phyloP scores from a whole-genome alignment of 2,797 vertebrate genomes.

The Denticeps clupeoides region DNA sequence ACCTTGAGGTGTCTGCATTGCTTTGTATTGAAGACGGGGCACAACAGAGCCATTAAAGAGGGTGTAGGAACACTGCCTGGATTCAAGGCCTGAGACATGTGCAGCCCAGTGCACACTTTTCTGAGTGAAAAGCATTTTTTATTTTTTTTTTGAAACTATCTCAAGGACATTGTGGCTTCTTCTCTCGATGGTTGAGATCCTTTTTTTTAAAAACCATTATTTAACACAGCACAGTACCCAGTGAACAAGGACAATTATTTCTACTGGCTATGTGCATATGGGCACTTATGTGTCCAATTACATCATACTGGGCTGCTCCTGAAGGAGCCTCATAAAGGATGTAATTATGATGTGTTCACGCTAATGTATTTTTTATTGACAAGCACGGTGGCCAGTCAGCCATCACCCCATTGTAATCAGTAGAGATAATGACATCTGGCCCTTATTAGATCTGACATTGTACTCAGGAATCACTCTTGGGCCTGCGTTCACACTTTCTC shows the following conservation, averaged over 20 bases:
- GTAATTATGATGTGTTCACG: slow-evolving; percentile 60
- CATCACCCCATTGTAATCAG: slow-evolving; percentile 35
- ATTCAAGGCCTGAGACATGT: too few species aligned
- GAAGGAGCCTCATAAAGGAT: slow-evolving; percentile 55
- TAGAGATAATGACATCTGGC: slow-evolving; percentile 45
- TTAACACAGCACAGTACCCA: slow-evolving; percentile 2
- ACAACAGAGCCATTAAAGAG: too few species aligned
- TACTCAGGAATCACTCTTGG: slow-evolving; percentile 29
- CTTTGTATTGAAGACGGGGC: too few species aligned
- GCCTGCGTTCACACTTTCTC: neutral
- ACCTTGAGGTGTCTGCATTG: too few species aligned
- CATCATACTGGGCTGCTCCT: slow-evolving; percentile 40
- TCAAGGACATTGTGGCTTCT: neutral
- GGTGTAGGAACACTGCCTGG: too few species aligned
- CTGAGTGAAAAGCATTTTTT: neutral
- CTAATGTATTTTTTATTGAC: slow-evolving; percentile 61
- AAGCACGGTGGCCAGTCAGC: slow-evolving; percentile 38
- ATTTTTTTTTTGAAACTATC: neutral
- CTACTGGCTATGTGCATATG: slow-evolving; percentile 51
- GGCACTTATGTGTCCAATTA: slow-evolving; percentile 54
- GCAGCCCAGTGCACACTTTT: too few species aligned
- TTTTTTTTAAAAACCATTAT: neutral
- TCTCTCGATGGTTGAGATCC: neutral
- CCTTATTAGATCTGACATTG: slow-evolving; percentile 55
- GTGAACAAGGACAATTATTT: slow-evolving; percentile 57